Evolutionary conservation across 35 echinoderm and acorn worm genomes (phyloP), one percentile per base, ranked within the genome.

Genomic region (Holothuria glaberrima): DNA sequence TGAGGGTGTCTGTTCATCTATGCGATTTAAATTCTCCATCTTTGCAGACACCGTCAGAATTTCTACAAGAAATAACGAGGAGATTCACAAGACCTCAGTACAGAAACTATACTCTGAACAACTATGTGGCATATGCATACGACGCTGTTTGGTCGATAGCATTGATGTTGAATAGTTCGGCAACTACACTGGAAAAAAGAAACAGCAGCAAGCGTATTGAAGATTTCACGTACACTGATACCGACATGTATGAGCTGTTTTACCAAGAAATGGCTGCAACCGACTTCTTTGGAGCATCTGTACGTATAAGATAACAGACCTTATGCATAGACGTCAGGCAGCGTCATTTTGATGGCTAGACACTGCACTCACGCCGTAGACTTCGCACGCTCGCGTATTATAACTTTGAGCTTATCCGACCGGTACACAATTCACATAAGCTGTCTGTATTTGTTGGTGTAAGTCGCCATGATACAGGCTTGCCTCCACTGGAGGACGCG

Each of bases 131-230:
- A 19, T 80, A 80, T 80, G 27, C 76, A 5, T 80, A 48, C 27
- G 76, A 80, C 41, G 76, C 76, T 3, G 76, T 80, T 16, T 80
- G 76, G 76, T 9, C 76, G 18, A 80, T 80, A 38, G 76, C 76
- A 48, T 34, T 80, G 5, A 80, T 80, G 76, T 25, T 80, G 28
- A 80, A 80, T 19, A 41, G 28, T 25, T 24, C 76, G 35, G 36
- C 32, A 0, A 18, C n/a, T 41, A 25, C 9, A 22, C 9, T 21
- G 13, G 18, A 41, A 12, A 10, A 9, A 12, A 22, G 41, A 19
- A 22, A 41, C 76, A 52, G 14, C 5, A 29, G 45, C 76, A 27
- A n/a, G 12, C 30, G 21, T n/a, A 22, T 48, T 19, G 48, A 48
- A n/a, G 76, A 48, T 21, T 48, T 41, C 22, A 17, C 21, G 19